A percentile compares a stretch with the other conserved stretches of the same genome.
Conservation (phyloP, 1,140 invertebrate species). For the Heliconius eleuchia region DNA sequence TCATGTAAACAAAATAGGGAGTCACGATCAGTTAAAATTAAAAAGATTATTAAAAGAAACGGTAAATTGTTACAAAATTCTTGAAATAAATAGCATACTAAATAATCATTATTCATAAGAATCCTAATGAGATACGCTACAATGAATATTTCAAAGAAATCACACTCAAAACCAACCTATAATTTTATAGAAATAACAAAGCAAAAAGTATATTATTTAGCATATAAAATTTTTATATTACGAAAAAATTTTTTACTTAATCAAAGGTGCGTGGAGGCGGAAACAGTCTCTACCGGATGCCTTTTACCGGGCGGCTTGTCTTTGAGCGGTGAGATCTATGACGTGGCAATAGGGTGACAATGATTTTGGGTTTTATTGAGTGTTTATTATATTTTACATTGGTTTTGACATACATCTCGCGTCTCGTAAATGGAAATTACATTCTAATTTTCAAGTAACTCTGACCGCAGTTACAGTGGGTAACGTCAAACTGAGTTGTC, state of each 20-base stretch:
- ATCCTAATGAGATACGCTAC: neutral
- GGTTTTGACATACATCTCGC: too few species aligned
- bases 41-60: too few species aligned
- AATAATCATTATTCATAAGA: too few species aligned
- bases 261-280: constrained; percentile 73
- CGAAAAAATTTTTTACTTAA: constrained; percentile 44
- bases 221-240: constrained; percentile 17
- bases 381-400: too few species aligned
- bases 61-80: too few species aligned
- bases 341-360: constrained; percentile 42
- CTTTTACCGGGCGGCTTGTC: constrained; percentile 63
- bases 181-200: constrained; percentile 11
- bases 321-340: constrained; percentile 73
- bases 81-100: too few species aligned
- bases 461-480: too few species aligned
- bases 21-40: too few species aligned
- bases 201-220: neutral
- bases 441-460: too few species aligned
- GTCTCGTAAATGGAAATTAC: too few species aligned
- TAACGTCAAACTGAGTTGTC: too few species aligned
- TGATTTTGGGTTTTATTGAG: neutral
- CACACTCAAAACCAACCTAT: neutral
- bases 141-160: neutral
- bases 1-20: too few species aligned
- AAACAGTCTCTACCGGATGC: constrained; percentile 70